A percentile compares a stretch with the other conserved stretches of the same genome.
Conservation (phyloP, 2,113 vertebrate genomes). For the Mohoua ochrocephala region DNA sequence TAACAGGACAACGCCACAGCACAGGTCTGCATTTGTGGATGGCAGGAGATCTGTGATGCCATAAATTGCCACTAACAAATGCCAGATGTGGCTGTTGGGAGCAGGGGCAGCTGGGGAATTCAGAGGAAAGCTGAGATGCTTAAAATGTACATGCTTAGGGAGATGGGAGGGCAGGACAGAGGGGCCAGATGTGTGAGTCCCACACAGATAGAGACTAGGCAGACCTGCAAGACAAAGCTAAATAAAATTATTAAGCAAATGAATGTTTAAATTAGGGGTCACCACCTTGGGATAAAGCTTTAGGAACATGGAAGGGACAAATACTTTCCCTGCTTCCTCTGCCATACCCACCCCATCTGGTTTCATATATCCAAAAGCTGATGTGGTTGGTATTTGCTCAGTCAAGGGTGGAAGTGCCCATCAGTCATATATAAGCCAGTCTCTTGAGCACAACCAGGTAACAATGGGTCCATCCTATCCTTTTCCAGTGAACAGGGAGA, state of each 20-base stretch:
- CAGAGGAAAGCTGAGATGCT: not conserved
- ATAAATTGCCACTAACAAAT: conserved; percentile 10
- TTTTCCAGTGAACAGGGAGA: not conserved
- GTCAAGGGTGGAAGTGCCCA: not conserved
- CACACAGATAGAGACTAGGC: not conserved
- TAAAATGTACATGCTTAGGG: not conserved
- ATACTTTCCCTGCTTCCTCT: not conserved
- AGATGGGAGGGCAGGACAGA: not conserved
- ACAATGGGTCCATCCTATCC: not conserved
- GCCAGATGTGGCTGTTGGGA: conserved; percentile 21
- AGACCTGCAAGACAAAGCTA: not conserved
- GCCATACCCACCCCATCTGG: not conserved
- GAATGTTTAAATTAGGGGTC: not conserved
- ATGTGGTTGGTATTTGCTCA: not conserved
- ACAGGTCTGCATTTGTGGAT: not conserved
- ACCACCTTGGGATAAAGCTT: not conserved
- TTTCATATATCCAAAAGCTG: not conserved
- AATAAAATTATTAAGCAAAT: not conserved
- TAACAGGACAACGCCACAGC: not conserved
- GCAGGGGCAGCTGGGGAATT: not conserved
- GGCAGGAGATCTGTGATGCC: not conserved
- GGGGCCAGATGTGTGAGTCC: not conserved
- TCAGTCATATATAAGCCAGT: not conserved
- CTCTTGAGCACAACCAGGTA: not conserved
- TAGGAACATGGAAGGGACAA: not conserved